Evolutionary conservation across 2,888 invertebrate genomes (phyloP), one percentile per base, ranked within the genome.

Genomic region (Criorhina ranunculi): DNA sequence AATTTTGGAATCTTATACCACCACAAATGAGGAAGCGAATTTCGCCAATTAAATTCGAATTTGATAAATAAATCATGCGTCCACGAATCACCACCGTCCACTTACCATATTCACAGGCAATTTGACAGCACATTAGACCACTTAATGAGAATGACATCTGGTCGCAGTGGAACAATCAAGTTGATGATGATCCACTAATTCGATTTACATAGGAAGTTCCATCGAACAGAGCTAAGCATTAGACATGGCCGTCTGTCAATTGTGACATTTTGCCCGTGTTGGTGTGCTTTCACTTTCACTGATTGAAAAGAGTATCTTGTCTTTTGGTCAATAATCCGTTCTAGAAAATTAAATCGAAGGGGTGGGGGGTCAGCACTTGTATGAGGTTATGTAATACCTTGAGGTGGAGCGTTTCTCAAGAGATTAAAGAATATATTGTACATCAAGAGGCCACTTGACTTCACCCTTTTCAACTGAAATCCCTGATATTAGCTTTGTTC

Each of bases 261-360:
- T 49, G 40, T 72, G 66, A 66, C 57, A 76, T 24, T 66, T 64
- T n/a, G 55, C 17, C 53, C 33, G 40, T 35, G 9, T n/a, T 17
- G 40, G 35, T 49, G 42, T 57, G 62, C 82, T 83, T 83, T 83
- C 82, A 83, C 82, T 83, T 72, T 83, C 53, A 9, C 66, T 35
- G 40, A 15, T 37, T 75, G 33, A 75, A 60, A 24, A 24, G 24
- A 3, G 24, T 24, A 1, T 24, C n/a, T 31, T 75, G 69, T 69
- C 67, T 19, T 31, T 29, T 11, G 12, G 31, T 4, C 24, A 15
- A 24, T 40, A 57, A 59, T 69, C 60, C 49, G 69, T 69, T 81
- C 55, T 53, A 37, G 49, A 60, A 55, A n/a, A 9, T 9, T 33
- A 3, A 60, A 9, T 11, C 7, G 11, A 46, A 8, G 6, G n/a